Evolutionary conservation across 2,888 invertebrate genomes (phyloP).

Genomic region (Meteorus cinctellus): DNA sequence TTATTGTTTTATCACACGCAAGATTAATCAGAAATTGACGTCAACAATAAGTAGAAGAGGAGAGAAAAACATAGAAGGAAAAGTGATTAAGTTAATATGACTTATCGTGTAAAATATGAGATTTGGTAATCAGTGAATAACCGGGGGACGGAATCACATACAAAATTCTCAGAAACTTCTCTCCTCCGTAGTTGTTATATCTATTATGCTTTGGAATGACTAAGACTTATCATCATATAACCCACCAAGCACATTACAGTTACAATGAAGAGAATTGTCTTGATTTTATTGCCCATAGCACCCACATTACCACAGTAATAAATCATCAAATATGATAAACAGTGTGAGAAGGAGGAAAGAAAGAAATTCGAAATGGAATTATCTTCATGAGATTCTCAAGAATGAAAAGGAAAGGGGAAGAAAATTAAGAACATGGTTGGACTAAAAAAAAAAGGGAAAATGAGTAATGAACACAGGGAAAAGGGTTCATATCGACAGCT

Average conservation of each 20-base stretch:
- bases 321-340: background rate
- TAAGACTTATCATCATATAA: slow-evolving; percentile 18
- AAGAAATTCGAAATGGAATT: background rate
- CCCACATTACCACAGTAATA: slow-evolving; percentile 21
- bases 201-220: slow-evolving; percentile 1
- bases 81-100: slow-evolving; percentile 7
- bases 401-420: background rate
- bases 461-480: slow-evolving; percentile 9
- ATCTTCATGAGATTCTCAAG: slow-evolving; percentile 3
- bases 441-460: slow-evolving; percentile 5
- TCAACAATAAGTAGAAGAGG: background rate
- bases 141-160: slow-evolving; percentile 29
- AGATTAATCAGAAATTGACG: slow-evolving; percentile 25
- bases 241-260: slow-evolving; percentile 33
- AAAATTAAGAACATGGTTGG: background rate
- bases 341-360: background rate
- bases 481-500: slow-evolving; percentile 41
- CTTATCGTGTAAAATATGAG: slow-evolving; percentile 16
- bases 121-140: slow-evolving; percentile 38
- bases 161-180: slow-evolving; percentile 34
- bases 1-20: background rate
- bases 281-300: slow-evolving; percentile 35
- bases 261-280: slow-evolving; percentile 44
- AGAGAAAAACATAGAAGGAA: background rate
- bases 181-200: background rate